Percentiles rank a stretch among this genome's conserved stretches.
Conservation (phyloP, 1,140 invertebrate genomes). For the Colletes latitarsis region DNA sequence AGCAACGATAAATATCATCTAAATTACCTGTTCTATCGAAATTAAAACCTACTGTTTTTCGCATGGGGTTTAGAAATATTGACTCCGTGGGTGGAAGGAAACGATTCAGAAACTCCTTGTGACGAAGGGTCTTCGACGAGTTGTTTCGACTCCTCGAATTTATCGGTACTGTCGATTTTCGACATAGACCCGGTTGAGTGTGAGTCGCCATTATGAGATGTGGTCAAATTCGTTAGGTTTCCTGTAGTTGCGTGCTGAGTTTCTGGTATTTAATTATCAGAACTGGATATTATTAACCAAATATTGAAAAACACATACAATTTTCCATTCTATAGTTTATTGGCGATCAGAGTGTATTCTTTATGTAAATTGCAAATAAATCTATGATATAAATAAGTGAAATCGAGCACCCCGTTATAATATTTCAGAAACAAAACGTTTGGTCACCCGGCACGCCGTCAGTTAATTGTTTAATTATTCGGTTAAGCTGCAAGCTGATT, state of each 20-base stretch:
- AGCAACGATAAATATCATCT: neutral
- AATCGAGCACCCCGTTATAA: too few relatives aligned
- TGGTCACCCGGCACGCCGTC: too few relatives aligned
- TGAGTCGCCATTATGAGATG: neutral
- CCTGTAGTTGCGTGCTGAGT: neutral
- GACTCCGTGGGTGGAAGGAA: neutral
- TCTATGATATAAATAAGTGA: too few relatives aligned
- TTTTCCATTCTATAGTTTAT: too few relatives aligned
- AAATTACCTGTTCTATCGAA: neutral
- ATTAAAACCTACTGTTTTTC: too few relatives aligned
- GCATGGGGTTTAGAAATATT: neutral
- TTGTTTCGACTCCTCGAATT: neutral
- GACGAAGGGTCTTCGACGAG: rapidly evolving
- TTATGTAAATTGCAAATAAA: too few relatives aligned
- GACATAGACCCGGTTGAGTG: neutral
- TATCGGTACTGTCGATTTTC: too few relatives aligned
- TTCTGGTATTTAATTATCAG: neutral
- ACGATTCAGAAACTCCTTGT: neutral
- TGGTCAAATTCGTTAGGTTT: neutral
- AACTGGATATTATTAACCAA: too few relatives aligned
- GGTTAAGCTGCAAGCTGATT: neutral
- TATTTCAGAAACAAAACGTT: too few relatives aligned
- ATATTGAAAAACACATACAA: too few relatives aligned
- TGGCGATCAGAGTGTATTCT: too few relatives aligned
- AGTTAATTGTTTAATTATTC: too few relatives aligned